Percentiles rank a stretch among this genome's conserved stretches.
Evolutionary conservation across 2,888 invertebrate species (phyloP).

Genomic region (Acheta domesticus): DNA sequence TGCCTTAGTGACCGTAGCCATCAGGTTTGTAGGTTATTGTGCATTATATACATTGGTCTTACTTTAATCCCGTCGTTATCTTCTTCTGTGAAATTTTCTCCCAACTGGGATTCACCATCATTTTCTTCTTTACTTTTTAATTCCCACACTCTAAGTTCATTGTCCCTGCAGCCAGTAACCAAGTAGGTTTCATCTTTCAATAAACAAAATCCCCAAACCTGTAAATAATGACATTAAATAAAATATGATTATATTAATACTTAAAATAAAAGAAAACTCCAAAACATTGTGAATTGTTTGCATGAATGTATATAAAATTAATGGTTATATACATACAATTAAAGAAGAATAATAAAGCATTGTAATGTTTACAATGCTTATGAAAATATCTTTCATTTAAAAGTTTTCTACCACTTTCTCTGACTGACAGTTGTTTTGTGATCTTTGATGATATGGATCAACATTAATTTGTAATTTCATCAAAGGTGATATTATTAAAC

Average conservation of each 20-base stretch:
- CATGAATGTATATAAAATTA: not conserved
- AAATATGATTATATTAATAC: slow-evolving; percentile 20
- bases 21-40: no score
- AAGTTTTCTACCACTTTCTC: no score
- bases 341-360: not conserved
- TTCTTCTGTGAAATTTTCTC: not conserved
- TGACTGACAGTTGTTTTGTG: no score
- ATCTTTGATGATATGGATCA: no score
- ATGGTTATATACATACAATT: not conserved
- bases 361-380: not conserved
- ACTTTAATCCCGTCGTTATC: not conserved
- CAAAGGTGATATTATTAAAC: no score
- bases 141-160: slow-evolving; percentile 81
- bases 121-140: slow-evolving; percentile 55
- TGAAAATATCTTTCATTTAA: no score
- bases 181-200: slow-evolving; percentile 75
- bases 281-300: no score
- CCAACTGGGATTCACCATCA: not conserved
- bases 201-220: slow-evolving; percentile 83
- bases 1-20: no score
- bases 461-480: no score
- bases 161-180: slow-evolving; percentile 84
- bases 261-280: not conserved
- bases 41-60: not conserved
- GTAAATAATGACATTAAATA: slow-evolving; percentile 38